Percentiles rank a stretch among this genome's conserved stretches.
Conservation (phyloP, 2,113 vertebrate genomes). For the Scytalopus superciliaris region DNA sequence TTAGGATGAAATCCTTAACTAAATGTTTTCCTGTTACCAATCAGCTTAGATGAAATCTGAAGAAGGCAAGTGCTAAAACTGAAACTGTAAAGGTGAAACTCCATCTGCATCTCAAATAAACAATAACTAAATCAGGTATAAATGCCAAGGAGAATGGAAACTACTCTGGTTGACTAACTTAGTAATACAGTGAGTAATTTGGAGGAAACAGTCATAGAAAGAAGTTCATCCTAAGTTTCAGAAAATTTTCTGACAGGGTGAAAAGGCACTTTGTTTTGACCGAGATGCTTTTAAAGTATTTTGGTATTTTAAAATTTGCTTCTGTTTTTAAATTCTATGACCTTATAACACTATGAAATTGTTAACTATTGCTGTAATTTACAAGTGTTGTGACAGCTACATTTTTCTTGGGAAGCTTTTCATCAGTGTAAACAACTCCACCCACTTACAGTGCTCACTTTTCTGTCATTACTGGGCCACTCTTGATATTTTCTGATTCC, state of each 20-base stretch:
- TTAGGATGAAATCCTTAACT: background rate
- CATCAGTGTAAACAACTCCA: background rate
- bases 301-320: background rate
- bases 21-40: background rate
- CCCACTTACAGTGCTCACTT: background rate
- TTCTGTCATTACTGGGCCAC: background rate
- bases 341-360: background rate
- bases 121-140: background rate
- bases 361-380: background rate
- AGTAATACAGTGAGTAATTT: background rate
- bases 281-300: background rate
- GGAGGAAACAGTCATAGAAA: background rate
- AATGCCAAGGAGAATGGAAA: background rate
- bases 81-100: background rate
- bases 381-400: background rate
- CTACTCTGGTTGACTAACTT: background rate
- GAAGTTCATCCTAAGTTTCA: background rate
- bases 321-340: background rate
- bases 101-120: background rate
- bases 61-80: background rate
- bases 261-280: background rate
- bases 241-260: background rate
- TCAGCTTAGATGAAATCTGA: background rate
- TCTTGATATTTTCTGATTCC: background rate
- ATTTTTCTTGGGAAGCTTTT: background rate